phyloP scores from a whole-genome alignment of 2,113 vertebrate genomes.

The Thymallus thymallus region DNA sequence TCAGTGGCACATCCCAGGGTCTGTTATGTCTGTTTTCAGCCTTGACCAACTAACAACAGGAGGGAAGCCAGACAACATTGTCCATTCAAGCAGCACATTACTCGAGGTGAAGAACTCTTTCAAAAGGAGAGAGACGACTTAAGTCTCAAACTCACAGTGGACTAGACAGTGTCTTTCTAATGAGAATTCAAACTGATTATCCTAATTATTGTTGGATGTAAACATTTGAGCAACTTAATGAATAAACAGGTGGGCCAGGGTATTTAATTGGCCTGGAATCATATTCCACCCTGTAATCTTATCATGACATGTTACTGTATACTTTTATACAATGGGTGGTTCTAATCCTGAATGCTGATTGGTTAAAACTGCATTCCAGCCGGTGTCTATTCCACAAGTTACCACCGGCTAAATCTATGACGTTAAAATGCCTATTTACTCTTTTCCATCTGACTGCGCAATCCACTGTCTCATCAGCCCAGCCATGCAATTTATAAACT shows the following conservation, averaged over 20 bases:
- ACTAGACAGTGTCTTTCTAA: not conserved
- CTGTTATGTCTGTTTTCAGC: constrained; percentile 22
- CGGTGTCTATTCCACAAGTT: too few relatives aligned
- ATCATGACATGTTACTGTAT: not conserved
- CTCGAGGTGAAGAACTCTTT: not conserved
- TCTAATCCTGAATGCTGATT: too few relatives aligned
- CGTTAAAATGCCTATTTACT: too few relatives aligned
- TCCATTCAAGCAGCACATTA: not conserved
- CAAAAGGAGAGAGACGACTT: not conserved
- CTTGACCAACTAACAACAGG: not conserved
- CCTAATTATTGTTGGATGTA: not conserved
- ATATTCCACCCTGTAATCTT: not conserved
- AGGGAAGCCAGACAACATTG: not conserved
- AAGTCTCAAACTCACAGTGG: not conserved
- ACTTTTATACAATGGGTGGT: too few relatives aligned
- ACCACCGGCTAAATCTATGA: too few relatives aligned
- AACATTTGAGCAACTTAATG: not conserved
- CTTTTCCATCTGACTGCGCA: too few relatives aligned
- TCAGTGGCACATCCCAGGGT: constrained; percentile 19
- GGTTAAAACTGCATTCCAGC: too few relatives aligned
- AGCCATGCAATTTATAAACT: too few relatives aligned
- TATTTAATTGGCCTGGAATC: constrained; percentile 3
- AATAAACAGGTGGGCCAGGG: not conserved
- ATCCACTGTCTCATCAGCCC: too few relatives aligned
- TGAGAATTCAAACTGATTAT: not conserved